A percentile compares a stretch with the other conserved stretches of the same genome.
phyloP scores from a whole-genome alignment of 2,888 invertebrate species.

The Tupiocoris notatus region DNA sequence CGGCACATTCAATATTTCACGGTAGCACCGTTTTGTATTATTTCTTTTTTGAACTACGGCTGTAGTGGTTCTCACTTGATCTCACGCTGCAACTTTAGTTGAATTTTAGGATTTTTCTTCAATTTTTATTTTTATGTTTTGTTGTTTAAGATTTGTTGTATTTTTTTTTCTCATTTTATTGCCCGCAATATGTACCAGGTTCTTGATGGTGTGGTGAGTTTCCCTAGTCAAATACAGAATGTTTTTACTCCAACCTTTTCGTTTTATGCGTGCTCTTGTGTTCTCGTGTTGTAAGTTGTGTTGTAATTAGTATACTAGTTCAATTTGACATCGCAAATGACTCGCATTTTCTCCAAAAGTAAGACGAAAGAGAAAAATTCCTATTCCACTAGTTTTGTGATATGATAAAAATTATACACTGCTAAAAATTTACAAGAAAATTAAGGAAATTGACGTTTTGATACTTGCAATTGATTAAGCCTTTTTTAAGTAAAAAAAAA shows the following conservation, averaged over 20 bases:
- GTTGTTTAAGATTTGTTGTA: slow-evolving; percentile 44
- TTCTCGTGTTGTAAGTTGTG: slow-evolving; percentile 45
- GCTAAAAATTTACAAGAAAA: slow-evolving; percentile 47
- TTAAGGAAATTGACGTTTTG: slow-evolving; percentile 49
- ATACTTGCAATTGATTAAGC: slow-evolving; percentile 49
- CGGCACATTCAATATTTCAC: slow-evolving; percentile 43
- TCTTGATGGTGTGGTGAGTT: slow-evolving; percentile 50
- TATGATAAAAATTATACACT: slow-evolving; percentile 48
- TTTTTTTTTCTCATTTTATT: slow-evolving; percentile 3
- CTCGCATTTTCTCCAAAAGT: slow-evolving; percentile 46
- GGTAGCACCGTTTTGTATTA: slow-evolving; percentile 43
- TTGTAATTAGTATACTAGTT: slow-evolving; percentile 45
- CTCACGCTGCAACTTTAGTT: slow-evolving; percentile 49
- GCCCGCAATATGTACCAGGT: slow-evolving; percentile 45
- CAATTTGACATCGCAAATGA: slow-evolving; percentile 46
- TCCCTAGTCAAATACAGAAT: slow-evolving; percentile 51
- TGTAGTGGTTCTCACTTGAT: slow-evolving; percentile 48
- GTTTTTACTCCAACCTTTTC: slow-evolving; percentile 44
- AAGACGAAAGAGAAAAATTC: slow-evolving; percentile 43
- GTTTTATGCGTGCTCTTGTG: slow-evolving; percentile 46
- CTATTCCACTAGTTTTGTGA: slow-evolving; percentile 49
- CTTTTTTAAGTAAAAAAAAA: slow-evolving; percentile 47
- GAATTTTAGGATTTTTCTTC: too few relatives aligned
- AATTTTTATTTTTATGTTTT: too few relatives aligned
- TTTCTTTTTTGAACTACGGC: slow-evolving; percentile 43